Conservation (phyloP, 2,797 vertebrate genomes). For the Scolopax rusticola region DNA sequence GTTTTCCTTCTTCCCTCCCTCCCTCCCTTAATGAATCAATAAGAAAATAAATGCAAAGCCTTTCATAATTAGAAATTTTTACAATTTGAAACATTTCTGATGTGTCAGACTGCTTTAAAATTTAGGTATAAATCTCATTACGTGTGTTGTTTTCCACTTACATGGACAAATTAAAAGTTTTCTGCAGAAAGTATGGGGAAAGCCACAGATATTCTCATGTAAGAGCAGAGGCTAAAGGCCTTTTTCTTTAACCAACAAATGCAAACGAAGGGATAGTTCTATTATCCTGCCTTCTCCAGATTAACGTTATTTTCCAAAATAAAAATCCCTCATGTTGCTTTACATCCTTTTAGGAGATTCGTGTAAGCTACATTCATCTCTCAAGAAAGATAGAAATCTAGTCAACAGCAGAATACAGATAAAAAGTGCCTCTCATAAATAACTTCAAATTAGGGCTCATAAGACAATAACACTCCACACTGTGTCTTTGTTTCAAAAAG, state of each 20-base stretch:
- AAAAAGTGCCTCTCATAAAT: slow-evolving; percentile 20
- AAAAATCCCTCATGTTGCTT: neutral
- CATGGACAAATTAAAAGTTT: neutral
- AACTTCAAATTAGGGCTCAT: neutral
- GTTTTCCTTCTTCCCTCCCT: neutral
- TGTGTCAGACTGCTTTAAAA: neutral
- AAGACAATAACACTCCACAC: neutral
- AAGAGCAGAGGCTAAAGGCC: neutral
- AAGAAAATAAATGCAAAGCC: neutral
- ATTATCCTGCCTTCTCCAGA: neutral
- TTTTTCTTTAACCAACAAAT: neutral
- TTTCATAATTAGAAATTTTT: neutral
- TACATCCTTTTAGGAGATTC: neutral
- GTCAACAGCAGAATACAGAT: neutral
- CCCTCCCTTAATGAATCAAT: neutral
- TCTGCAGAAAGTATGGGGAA: neutral
- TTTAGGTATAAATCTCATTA: neutral
- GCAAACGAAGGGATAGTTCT: neutral
- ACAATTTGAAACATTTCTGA: neutral
- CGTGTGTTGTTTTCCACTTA: neutral
- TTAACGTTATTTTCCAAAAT: neutral
- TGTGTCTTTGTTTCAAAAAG: neutral
- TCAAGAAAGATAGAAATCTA: slow-evolving; percentile 24
- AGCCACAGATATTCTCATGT: neutral
- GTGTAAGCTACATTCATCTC: slow-evolving; percentile 20